Conservation (phyloP, 2,113 vertebrate genomes). For the Uropsilus gracilis region DNA sequence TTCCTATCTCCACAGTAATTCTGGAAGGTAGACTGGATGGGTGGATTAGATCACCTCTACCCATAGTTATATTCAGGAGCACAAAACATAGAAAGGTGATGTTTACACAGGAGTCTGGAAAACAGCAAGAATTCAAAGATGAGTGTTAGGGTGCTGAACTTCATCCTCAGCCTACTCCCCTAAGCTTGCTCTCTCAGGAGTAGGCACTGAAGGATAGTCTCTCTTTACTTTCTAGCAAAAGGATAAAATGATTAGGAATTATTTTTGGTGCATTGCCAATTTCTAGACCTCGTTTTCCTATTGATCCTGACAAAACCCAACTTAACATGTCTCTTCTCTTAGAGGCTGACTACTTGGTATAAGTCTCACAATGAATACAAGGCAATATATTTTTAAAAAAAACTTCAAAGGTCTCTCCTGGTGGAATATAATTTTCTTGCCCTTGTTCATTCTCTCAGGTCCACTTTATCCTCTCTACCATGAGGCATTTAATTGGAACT, state of each 20-base stretch:
- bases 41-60: not conserved
- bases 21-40: not conserved
- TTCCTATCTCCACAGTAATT: not conserved
- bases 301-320: not conserved
- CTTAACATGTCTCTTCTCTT: not conserved
- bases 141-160: not conserved
- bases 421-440: not conserved
- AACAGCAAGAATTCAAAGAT: not conserved
- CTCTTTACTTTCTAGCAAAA: not conserved
- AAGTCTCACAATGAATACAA: not conserved
- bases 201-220: not conserved
- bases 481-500: not conserved
- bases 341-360: not conserved
- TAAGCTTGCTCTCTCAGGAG: not conserved
- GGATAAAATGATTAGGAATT: not conserved
- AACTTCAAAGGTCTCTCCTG: not conserved
- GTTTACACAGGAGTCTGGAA: not conserved
- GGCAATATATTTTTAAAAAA: slow-evolving; percentile 1
- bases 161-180: not conserved
- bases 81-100: not conserved
- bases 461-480: not conserved
- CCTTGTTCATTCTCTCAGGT: not conserved
- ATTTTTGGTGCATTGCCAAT: not conserved
- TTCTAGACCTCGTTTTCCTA: not conserved
- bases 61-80: not conserved